phyloP scores from a whole-genome alignment of 2,113 vertebrate species.

The Sciurus niger region DNA sequence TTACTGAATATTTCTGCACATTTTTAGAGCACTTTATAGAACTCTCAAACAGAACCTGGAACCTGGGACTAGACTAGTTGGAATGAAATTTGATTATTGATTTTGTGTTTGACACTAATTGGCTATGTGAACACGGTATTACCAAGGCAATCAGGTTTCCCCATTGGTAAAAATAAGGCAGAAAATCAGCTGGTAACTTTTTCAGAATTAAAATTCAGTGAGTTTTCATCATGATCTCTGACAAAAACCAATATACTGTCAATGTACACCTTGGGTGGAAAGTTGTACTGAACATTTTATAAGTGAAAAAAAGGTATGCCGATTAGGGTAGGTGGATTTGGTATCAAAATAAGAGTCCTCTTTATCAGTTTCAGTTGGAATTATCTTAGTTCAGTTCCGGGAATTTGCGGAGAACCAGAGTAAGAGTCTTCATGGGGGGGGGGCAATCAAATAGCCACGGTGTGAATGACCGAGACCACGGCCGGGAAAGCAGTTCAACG shows the following conservation, averaged over 20 bases:
- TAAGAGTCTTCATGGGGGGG: neutral
- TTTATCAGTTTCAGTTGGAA: neutral
- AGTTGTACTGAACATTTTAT: neutral
- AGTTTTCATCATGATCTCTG: neutral
- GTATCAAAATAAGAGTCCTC: neutral
- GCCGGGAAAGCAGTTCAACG: neutral
- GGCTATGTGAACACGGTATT: neutral
- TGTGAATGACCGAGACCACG: neutral
- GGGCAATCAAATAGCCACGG: neutral
- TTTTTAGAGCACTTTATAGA: constrained; percentile 1
- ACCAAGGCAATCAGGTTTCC: neutral
- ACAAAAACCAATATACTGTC: neutral
- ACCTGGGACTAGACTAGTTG: neutral
- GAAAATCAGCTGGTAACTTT: neutral
- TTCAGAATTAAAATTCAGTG: constrained; percentile 14
- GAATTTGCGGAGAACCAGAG: neutral
- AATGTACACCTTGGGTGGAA: neutral
- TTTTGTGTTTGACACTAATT: constrained; percentile 21
- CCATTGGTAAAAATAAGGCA: neutral
- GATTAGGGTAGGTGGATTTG: constrained; percentile 21
- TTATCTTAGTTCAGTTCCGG: neutral
- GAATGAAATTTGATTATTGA: constrained; percentile 29
- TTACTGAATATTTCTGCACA: neutral
- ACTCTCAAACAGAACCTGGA: neutral
- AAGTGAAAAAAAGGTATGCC: neutral